These are phyloP conservation scores for Brachymystax lenok DNA, from an alignment of 2,797 vertebrate species.

Conservation along the genomic window DNA sequence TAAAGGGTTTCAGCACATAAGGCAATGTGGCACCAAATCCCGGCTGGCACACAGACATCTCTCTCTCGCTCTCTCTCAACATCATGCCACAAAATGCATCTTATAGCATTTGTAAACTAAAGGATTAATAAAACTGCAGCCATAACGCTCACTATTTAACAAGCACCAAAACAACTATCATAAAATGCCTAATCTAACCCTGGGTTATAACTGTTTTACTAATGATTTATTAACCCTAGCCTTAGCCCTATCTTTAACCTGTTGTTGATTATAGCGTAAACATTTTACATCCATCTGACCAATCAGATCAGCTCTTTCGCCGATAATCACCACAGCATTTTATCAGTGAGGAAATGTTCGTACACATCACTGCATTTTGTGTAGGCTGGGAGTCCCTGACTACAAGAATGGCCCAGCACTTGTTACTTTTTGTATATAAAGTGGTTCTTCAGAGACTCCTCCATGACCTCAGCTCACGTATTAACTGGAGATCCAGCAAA, in stretches of 20 bases:
- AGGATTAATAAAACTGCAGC: neutral
- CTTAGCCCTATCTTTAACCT: no score
- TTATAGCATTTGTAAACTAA: neutral
- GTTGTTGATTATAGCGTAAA: neutral
- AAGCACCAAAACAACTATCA: neutral
- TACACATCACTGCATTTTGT: no score
- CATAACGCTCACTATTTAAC: neutral
- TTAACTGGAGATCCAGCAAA: no score
- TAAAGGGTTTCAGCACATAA: conserved; percentile 54
- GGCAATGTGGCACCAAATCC: neutral
- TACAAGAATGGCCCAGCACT: no score
- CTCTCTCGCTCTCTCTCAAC: neutral
- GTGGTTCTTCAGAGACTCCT: no score
- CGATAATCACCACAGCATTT: no score
- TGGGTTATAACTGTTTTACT: neutral
- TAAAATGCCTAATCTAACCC: neutral
- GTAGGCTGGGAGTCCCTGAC: no score
- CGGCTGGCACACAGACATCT: conserved; percentile 2
- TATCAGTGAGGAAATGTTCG: no score
- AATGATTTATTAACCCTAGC: neutral
- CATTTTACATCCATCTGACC: neutral
- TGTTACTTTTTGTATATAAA: no score
- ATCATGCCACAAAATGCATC: neutral
- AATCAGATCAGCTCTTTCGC: no score
- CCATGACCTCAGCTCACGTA: no score